These are phyloP conservation scores for Sitta carolinensis DNA, from an alignment of 2,797 vertebrate species.

Conservation along the genomic window DNA sequence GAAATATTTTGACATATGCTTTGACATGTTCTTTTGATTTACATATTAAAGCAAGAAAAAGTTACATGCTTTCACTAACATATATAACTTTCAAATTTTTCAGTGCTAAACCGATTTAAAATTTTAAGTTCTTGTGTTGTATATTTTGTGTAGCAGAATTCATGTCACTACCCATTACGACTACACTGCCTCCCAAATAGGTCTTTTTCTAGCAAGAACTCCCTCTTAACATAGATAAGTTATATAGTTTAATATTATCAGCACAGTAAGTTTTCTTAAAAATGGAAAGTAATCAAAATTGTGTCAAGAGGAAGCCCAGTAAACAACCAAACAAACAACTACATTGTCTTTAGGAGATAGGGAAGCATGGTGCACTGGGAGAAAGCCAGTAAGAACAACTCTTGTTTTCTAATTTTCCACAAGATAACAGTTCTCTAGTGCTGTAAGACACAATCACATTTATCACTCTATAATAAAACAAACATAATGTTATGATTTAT, in stretches of 20 bases:
- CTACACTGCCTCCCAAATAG: not conserved
- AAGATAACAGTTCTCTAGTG: not conserved
- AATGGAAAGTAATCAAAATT: not conserved
- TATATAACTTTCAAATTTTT: not conserved
- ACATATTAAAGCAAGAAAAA: slow-evolving; percentile 7
- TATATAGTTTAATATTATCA: not conserved
- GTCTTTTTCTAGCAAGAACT: not conserved
- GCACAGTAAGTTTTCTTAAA: not conserved
- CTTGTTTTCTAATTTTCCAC: not conserved
- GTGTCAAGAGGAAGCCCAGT: not conserved
- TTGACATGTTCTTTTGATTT: not conserved
- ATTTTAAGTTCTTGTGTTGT: not conserved
- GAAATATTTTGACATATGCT: not conserved
- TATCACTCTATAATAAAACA: not conserved
- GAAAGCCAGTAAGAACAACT: not conserved
- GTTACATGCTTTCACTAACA: not conserved
- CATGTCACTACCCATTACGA: not conserved
- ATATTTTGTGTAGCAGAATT: not conserved
- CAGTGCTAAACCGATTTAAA: not conserved
- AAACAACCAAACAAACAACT: not conserved
- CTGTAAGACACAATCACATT: not conserved
- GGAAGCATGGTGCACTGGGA: not conserved
- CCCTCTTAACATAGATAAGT: not conserved
- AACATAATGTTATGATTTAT: not conserved
- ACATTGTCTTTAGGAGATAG: not conserved